Evolutionary conservation across 2,113 vertebrate species (phyloP), one percentile per base, ranked within the genome.

Genomic region (Agapornis roseicollis): DNA sequence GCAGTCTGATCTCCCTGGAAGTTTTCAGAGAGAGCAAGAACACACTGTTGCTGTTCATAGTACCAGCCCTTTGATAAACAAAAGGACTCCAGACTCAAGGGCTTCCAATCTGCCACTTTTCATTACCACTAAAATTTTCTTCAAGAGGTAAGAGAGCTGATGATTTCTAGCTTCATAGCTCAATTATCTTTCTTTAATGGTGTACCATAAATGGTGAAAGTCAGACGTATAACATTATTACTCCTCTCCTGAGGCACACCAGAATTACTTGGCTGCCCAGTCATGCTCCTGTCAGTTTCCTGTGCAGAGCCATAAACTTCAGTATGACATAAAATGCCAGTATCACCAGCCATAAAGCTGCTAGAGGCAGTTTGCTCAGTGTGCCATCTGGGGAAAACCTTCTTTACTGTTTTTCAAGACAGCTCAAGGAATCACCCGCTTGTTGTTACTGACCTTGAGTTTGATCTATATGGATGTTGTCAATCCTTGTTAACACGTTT

Each of bases 391-490:
- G 79, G 73, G 76, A 93, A 89, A 95, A 65, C 3, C 76, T 84
- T 65, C 71, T 87, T 94, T 66, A 60, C 58, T 65, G n/a, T 85
- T 93, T 50, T 80, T 88, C 27, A 60, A 90, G 65, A 53, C 80
- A 93, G 47, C 65, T 79, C 46, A 92, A 81, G 84, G 25, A 94
- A 69, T 74, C 65, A 79, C 90, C 63, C 69, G 90, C 92, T 90
- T 92, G 73, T 35, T 79, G 53, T 70, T 70, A 79, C 60, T 95
- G 95, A 94, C 91, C 94, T 72, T 88, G 89, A 77, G 29, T 80
- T 71, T 89, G 76, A 91, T 79, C 86, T 88, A 37, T 61, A 73
- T 37, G 39, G 55, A 84, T 96, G 53, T 28, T 78, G 60, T 68
- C 82, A 85, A 52, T 85, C 29, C 35, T 80, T 60, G 58, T 66